Evolutionary conservation across 2,797 vertebrate genomes (phyloP).

Genomic region (Euphonia xanthogaster): DNA sequence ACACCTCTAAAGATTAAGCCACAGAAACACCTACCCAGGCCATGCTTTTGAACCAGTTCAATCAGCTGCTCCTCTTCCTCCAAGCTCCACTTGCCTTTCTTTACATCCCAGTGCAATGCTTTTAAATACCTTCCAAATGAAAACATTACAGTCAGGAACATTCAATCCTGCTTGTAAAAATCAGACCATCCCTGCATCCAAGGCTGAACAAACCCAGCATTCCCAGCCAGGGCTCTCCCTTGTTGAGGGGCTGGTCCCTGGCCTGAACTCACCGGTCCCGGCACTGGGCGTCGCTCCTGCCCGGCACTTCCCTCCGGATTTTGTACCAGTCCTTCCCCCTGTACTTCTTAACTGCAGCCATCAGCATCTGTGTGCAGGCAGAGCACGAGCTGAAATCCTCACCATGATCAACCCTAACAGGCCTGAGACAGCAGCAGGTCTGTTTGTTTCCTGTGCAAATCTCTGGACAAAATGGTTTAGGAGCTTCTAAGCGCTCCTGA

Average conservation of each 20-base stretch:
- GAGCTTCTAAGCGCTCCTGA: background rate
- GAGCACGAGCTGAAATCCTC: background rate
- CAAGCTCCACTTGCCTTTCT: constrained; percentile 82
- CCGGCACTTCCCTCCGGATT: constrained; percentile 86
- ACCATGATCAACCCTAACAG: background rate
- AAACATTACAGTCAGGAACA: background rate
- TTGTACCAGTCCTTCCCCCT: constrained; percentile 88
- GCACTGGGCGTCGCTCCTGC: constrained; percentile 86
- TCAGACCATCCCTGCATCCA: background rate
- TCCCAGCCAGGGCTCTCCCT: background rate
- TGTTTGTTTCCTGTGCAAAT: background rate
- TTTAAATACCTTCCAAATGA: constrained; percentile 82
- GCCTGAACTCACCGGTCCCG: constrained; percentile 73
- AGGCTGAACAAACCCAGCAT: background rate
- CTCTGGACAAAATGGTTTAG: background rate
- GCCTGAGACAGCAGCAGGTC: background rate
- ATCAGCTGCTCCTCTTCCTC: constrained; percentile 80
- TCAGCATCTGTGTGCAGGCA: constrained; percentile 76
- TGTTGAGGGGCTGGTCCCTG: background rate
- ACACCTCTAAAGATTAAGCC: background rate
- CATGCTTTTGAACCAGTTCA: constrained; percentile 83
- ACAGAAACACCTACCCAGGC: constrained; percentile 80
- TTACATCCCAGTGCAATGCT: constrained; percentile 77
- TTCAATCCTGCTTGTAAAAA: background rate
- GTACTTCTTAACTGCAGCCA: constrained; percentile 81